A percentile compares a stretch with the other conserved stretches of the same genome.
Evolutionary conservation across 2,888 invertebrate genomes (phyloP).

Genomic region (Chorisops tibialis): DNA sequence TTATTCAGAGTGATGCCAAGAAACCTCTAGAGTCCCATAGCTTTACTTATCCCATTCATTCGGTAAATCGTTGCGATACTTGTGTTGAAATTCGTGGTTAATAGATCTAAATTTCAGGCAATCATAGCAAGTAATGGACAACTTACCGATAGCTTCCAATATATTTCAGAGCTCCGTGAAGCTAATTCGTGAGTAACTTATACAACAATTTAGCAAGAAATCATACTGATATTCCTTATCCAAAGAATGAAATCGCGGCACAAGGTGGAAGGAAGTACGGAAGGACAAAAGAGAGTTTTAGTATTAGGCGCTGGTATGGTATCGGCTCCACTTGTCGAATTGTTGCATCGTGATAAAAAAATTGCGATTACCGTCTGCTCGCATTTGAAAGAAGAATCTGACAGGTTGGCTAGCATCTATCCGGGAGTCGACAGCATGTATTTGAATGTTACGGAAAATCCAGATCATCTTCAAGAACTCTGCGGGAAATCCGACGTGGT

Average conservation of each 20-base stretch:
- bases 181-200: slow-evolving; percentile 23
- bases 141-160: slow-evolving; percentile 89
- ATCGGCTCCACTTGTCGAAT: slow-evolving; percentile 91
- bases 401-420: slow-evolving; percentile 72
- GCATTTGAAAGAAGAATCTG: slow-evolving; percentile 83
- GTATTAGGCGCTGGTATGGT: slow-evolving; percentile 96
- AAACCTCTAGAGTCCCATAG: slow-evolving; percentile 73
- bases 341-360: slow-evolving; percentile 77
- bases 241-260: slow-evolving; percentile 63
- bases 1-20: slow-evolving; percentile 79
- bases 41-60: slow-evolving; percentile 55
- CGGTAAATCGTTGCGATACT: too few relatives aligned
- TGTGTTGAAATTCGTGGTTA: background rate
- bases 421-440: slow-evolving; percentile 77
- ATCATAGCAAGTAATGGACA: slow-evolving; percentile 94
- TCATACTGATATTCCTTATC: too few relatives aligned
- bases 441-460: slow-evolving; percentile 74
- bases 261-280: slow-evolving; percentile 64
- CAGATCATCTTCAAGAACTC: slow-evolving; percentile 63
- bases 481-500: slow-evolving; percentile 73
- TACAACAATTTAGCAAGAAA: too few relatives aligned
- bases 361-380: slow-evolving; percentile 85
- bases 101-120: slow-evolving; percentile 59
- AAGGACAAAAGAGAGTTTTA: slow-evolving; percentile 69
- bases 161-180: slow-evolving; percentile 82